Evolutionary conservation across 2,113 vertebrate species (phyloP), one percentile per base, ranked within the genome.

Genomic region (Galeopterus variegatus): DNA sequence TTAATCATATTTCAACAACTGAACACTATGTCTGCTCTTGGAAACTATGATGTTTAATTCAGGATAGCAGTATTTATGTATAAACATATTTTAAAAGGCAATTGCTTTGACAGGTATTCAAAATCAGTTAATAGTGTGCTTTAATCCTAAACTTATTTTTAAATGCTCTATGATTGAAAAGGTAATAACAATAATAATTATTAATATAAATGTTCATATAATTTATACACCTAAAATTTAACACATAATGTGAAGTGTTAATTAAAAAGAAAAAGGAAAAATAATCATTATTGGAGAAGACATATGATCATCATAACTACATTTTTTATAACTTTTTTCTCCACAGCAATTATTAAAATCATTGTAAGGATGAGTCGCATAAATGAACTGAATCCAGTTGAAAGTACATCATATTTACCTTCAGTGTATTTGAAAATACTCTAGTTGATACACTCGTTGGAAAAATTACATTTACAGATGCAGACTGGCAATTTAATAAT

Each of bases 351-450:
- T 31, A 48, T 92, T 73, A 93, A 41, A 81, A 73, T 95, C 93
- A 87, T 96, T 60, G 6, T 97, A 36, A 97, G 96, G 41, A 89
- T 98, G 10, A 95, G n/a, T 88, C 50, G 4, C 24, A 52, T 77
- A 86, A 98, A 98, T 0, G 15, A 98, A 91, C 6, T 90, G 23
- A 31, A 62, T 91, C 93, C 70, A 48, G 18, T 9, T 60, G 70
- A 79, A 92, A 86, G 8, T 8, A 45, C 0, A 33, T 95, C 17
- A 0, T 5, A 62, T 94, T 97, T 52, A 26, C 15, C 11, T 95
- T 98, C 80, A 85, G 26, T 56, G 13, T 94, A 96, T 90, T 95
- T 95, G 96, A 98, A 96, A 96, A 97, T 0, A 97, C 94, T 45
- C 86, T 87, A 56, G 24, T 12, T 65, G 95, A 90, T 19, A 77